These are phyloP conservation scores for Calidris pugnax DNA, from an alignment of 2,113 vertebrate genomes.

Conservation along the genomic window DNA sequence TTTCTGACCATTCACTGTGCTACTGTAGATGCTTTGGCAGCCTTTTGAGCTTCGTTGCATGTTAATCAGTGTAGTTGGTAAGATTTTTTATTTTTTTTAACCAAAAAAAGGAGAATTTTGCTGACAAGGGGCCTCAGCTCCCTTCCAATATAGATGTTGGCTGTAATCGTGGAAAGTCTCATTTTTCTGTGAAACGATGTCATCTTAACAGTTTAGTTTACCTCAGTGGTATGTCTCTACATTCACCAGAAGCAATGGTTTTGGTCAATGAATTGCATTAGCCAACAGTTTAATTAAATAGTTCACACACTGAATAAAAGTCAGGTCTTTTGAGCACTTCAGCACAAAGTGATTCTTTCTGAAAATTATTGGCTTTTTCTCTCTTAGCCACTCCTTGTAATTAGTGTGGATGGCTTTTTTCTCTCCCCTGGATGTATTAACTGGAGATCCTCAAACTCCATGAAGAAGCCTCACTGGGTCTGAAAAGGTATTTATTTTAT, in stretches of 20 bases:
- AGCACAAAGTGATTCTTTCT: background rate
- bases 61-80: constrained; percentile 34
- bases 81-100: background rate
- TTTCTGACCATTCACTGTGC: constrained; percentile 46
- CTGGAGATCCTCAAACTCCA: background rate
- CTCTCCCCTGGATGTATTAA: background rate
- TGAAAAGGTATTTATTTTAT: background rate
- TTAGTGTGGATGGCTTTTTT: background rate
- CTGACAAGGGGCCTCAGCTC: constrained; percentile 12
- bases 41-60: constrained; percentile 10
- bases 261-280: background rate
- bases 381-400: background rate
- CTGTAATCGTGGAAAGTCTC: background rate
- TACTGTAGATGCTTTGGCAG: constrained; percentile 42
- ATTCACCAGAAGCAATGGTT: background rate
- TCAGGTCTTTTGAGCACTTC: background rate
- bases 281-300: background rate
- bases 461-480: background rate
- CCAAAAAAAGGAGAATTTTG: background rate
- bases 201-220: background rate
- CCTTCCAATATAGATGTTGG: background rate
- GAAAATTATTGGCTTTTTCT: background rate
- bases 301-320: background rate
- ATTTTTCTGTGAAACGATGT: background rate
- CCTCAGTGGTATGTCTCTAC: background rate